A percentile compares a stretch with the other conserved stretches of the same genome.
Evolutionary conservation across 1,140 invertebrate genomes (phyloP).

Genomic region (Bombus soroeensis): DNA sequence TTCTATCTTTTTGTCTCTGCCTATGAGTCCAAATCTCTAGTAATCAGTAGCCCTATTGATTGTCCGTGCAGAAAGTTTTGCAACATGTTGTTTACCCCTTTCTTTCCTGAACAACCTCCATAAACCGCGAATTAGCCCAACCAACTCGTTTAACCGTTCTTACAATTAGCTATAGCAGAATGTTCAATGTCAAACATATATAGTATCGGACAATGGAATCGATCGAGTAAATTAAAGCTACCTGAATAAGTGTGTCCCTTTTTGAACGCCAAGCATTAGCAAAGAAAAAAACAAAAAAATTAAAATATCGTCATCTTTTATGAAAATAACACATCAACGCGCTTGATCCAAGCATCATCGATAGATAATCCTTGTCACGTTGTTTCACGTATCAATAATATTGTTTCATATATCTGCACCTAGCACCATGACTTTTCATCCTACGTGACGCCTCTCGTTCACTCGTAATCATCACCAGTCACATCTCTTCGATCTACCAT

Average conservation of each 20-base stretch:
- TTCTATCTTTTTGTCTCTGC: conserved; percentile 67
- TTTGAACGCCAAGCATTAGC: background rate
- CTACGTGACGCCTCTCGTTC: conserved; percentile 12
- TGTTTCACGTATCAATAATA: conserved; percentile 11
- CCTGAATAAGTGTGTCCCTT: background rate
- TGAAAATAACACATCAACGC: background rate
- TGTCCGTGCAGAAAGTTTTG: conserved; percentile 53
- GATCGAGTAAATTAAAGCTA: background rate
- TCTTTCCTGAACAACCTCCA: conserved; percentile 24
- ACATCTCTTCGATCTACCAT: conserved; percentile 32
- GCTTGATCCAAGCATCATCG: background rate
- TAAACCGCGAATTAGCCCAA: conserved; percentile 25
- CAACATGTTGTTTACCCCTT: conserved; percentile 41
- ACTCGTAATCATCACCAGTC: conserved; percentile 15
- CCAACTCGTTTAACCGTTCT: conserved; percentile 1
- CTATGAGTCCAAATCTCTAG: conserved; percentile 67
- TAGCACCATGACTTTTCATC: conserved; percentile 29
- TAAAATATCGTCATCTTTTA: background rate
- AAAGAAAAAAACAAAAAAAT: background rate
- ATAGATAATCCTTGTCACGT: background rate
- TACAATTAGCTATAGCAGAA: background rate
- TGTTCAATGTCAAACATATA: background rate
- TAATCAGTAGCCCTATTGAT: conserved; percentile 67
- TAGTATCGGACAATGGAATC: background rate
- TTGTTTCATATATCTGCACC: conserved; percentile 21